Evolutionary conservation across 2,113 vertebrate species (phyloP).

Genomic region (Taurulus bubalis): DNA sequence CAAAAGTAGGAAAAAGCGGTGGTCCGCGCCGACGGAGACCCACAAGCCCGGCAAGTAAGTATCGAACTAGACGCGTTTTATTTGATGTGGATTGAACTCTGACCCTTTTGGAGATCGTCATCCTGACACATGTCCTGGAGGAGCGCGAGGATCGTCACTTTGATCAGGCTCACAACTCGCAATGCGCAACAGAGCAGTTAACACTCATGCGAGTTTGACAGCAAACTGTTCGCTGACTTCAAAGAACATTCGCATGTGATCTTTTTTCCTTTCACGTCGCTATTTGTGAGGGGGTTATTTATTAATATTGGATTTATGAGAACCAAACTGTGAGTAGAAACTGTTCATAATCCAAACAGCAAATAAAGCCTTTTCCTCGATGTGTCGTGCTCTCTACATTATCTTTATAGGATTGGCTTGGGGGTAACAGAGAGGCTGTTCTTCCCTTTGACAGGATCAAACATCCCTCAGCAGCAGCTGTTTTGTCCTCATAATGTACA

Average conservation of each 20-base stretch:
- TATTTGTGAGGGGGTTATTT: neutral
- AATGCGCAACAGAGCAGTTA: neutral
- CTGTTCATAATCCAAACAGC: too few relatives aligned
- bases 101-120: neutral
- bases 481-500: neutral
- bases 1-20: constrained; percentile 85
- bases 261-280: neutral
- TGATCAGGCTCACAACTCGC: neutral
- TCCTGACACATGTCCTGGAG: neutral
- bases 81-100: neutral
- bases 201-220: neutral
- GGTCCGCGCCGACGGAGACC: constrained; percentile 83
- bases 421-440: neutral
- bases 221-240: neutral
- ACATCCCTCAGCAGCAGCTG: neutral
- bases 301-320: neutral
- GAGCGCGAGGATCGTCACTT: too few relatives aligned
- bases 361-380: neutral
- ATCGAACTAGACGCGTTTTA: neutral
- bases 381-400: neutral
- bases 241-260: neutral
- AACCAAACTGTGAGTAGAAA: constrained; percentile 4
- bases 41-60: constrained; percentile 87
- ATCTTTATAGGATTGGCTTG: neutral
- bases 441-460: neutral